phyloP scores from a whole-genome alignment of 2,113 vertebrate species.

The Pipra filicauda region DNA sequence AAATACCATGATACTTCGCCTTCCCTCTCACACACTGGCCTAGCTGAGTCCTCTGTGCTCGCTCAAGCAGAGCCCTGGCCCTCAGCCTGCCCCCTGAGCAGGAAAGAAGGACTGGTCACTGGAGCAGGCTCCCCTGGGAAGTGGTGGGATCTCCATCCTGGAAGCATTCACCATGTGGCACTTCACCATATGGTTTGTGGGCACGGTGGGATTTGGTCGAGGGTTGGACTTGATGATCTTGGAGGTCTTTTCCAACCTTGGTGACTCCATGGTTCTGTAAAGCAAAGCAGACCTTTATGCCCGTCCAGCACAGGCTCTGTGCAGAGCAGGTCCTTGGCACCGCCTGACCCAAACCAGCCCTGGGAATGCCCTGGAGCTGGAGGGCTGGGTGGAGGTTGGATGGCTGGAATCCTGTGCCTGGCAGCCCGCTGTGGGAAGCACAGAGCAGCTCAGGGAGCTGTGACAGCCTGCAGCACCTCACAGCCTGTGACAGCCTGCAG shows the following conservation, averaged over 20 bases:
- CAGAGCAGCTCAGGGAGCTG: background rate
- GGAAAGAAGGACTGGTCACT: background rate
- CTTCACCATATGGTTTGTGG: background rate
- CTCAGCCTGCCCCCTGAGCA: background rate
- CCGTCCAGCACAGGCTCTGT: background rate
- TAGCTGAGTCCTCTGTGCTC: background rate
- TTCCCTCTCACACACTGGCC: background rate
- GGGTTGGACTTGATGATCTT: background rate
- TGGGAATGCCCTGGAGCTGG: background rate
- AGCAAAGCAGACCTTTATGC: background rate
- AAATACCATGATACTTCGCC: accelerated
- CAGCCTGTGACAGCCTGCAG: background rate
- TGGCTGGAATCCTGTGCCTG: background rate
- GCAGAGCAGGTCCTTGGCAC: background rate
- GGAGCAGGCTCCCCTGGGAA: background rate
- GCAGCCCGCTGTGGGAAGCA: accelerated
- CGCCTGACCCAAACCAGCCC: background rate
- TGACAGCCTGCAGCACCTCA: background rate
- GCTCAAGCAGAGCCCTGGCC: background rate
- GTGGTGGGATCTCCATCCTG: background rate
- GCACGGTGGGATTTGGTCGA: background rate
- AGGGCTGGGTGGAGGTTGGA: background rate
- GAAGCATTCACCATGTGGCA: background rate
- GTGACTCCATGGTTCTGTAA: too few species aligned
- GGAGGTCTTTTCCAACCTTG: background rate